These are phyloP conservation scores for Colossoma macropomum DNA, from an alignment of 2,113 vertebrate species.

Conservation along the genomic window DNA sequence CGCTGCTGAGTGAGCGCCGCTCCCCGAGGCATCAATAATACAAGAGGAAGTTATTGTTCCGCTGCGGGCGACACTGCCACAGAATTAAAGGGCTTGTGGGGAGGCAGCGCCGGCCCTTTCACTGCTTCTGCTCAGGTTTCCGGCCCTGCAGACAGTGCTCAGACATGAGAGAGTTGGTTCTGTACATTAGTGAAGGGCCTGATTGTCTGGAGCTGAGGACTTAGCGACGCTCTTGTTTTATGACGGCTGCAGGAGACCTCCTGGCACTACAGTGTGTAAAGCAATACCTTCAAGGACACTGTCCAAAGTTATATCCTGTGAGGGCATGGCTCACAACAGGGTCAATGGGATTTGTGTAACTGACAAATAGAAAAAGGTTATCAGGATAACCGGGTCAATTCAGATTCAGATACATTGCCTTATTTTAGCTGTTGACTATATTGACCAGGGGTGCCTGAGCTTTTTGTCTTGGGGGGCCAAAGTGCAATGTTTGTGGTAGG, in stretches of 20 bases:
- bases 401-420: constrained; percentile 68
- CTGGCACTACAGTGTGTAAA: constrained; percentile 67
- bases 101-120: constrained; percentile 71
- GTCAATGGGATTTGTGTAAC: constrained; percentile 55
- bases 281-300: constrained; percentile 68
- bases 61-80: constrained; percentile 70
- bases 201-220: constrained; percentile 70
- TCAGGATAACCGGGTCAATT: constrained; percentile 70
- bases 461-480: too few relatives aligned
- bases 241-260: constrained; percentile 68
- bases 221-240: constrained; percentile 66
- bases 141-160: constrained; percentile 70
- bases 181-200: constrained; percentile 72
- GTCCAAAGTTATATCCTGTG: constrained; percentile 65
- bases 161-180: constrained; percentile 69
- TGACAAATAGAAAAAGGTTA: constrained; percentile 52
- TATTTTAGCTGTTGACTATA: neutral
- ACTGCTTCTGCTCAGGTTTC: constrained; percentile 77
- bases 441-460: too few relatives aligned
- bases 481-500: too few relatives aligned
- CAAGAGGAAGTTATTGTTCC: constrained; percentile 84
- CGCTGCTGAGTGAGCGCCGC: constrained; percentile 76
- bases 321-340: constrained; percentile 61
- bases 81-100: constrained; percentile 66
- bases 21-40: constrained; percentile 82